Evolutionary conservation across 2,888 invertebrate species (phyloP), one percentile per base, ranked within the genome.

Genomic region (Monopis laevigella): DNA sequence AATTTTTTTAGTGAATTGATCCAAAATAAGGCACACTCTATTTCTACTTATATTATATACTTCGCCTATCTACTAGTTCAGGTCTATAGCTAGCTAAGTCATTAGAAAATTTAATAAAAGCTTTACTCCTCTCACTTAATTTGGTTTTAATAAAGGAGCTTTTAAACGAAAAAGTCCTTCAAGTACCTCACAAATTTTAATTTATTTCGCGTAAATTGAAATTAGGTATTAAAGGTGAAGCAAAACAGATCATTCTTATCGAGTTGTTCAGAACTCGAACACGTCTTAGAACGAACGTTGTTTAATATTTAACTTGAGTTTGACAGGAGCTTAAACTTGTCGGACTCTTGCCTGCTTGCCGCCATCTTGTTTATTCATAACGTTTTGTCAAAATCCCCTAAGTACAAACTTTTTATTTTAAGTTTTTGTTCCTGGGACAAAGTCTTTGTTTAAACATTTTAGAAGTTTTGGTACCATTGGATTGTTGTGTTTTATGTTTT

Each of bases 301-400:
- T 55, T 62, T 58, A 62, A 65, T 65, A 63, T 63, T 62, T 61
- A 52, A 59, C 51, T 48, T 50, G 53, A 59, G 54, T 58, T 59
- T 49, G 49, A 43, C 46, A 43, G 45, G 17, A 32, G 32, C 32
- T 32, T 32, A 32, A 16, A 32, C 32, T 32, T 32, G 32, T 32
- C 32, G 16, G 32, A 17, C 32, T 14, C 17, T n/a, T 17, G 16
- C 32, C 7, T 2, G 16, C 49, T 35, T 46, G 51, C 43, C 50
- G 41, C 43, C 46, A 46, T 49, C 45, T 64, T 57, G 58, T 58
- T 64, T 65, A 65, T 67, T 65, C 59, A 67, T 58, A 54, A 56
- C 60, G 55, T 63, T 66, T 61, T 62, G 63, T 65, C 58, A 54
- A 56, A 51, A 52, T 40, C 21, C 36, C 36, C 36, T 21, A 36